Base-by-base conservation (phyloP, 1,140 invertebrate species). In the Archegozetes longisetosus region DNA sequence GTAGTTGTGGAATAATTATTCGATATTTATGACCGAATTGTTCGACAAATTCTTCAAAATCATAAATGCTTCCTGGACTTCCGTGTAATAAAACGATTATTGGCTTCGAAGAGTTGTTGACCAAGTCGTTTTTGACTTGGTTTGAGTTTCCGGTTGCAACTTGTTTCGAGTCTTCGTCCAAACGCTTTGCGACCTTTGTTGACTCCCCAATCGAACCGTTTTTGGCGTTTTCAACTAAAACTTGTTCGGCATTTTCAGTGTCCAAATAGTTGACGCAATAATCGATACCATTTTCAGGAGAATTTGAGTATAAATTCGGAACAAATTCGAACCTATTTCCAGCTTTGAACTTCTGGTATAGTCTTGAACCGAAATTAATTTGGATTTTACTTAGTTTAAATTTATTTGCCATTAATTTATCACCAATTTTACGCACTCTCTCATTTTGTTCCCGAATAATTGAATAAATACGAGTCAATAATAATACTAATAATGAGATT, bases 31-130 rank as follows among this genome's bases (percentile, higher is more conserved):
- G 20, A 2, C 57, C 57, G n/a, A 58, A 58, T 14, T 20, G 17
- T 6, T 26, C 46, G 13, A 49, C 4, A 3, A 58, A 51, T 14
- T 49, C n/a, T 13, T 49, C 26, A 23, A 24, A 58, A 32, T 58
- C 57, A 25, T 49, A 50, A 23, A 49, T 49, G 22, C 48, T 50
- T 12, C 57, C 57, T 14, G 57, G 57, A 27, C 24, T 51, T 32
- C 57, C 57, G 22, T 58, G 57, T 17, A 58, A 23, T 6, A 58
- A 2, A n/a, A 58, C 47, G 4, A 58, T 58, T 9, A 40, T 17
- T 17, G 32, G 32, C 32, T 40, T 40, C 17, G 6, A 9, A 40
- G 6, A 17, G 17, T 17, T 40, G 17, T 17, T 40, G 32, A 9
- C 32, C 32, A 9, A 6, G 17, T 17, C 17, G 32, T n/a, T n/a